A percentile compares a stretch with the other conserved stretches of the same genome.
Conservation (phyloP, 2,113 vertebrate genomes). For the Poeciliopsis retropinna region DNA sequence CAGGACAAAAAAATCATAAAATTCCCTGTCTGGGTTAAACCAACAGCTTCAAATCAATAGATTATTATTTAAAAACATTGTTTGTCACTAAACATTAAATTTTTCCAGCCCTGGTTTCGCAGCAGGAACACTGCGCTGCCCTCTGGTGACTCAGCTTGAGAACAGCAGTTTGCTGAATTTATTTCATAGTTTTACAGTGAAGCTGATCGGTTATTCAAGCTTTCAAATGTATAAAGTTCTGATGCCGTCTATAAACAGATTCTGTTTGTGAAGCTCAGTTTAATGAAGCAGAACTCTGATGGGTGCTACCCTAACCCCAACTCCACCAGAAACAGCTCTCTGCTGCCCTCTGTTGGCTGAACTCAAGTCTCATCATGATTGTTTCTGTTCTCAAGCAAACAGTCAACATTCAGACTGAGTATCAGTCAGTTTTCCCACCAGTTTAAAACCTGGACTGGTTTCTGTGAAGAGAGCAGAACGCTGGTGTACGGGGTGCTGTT, state of each 20-base stretch:
- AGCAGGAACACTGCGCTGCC: conserved; percentile 5
- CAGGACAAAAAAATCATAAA: background rate
- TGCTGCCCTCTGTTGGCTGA: background rate
- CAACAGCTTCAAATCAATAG: background rate
- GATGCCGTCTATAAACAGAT: too few relatives aligned
- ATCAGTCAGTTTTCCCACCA: background rate
- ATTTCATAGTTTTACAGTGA: background rate
- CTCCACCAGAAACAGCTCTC: background rate
- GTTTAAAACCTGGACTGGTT: too few relatives aligned
- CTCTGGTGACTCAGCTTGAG: background rate
- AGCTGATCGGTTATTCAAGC: too few relatives aligned
- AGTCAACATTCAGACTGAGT: background rate
- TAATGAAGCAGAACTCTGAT: too few relatives aligned
- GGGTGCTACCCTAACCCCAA: too few relatives aligned
- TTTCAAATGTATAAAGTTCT: too few relatives aligned
- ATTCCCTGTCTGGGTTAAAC: background rate
- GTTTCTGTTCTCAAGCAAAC: background rate
- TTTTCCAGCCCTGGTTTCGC: background rate
- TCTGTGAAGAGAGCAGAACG: too few relatives aligned
- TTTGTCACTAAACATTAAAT: background rate
- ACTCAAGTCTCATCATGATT: background rate
- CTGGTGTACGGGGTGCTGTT: too few relatives aligned
- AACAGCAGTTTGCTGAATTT: background rate
- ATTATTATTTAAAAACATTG: too few relatives aligned
- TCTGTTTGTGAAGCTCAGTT: too few relatives aligned